Conservation (phyloP, 2,888 invertebrate species). For the Agrotis segetum region DNA sequence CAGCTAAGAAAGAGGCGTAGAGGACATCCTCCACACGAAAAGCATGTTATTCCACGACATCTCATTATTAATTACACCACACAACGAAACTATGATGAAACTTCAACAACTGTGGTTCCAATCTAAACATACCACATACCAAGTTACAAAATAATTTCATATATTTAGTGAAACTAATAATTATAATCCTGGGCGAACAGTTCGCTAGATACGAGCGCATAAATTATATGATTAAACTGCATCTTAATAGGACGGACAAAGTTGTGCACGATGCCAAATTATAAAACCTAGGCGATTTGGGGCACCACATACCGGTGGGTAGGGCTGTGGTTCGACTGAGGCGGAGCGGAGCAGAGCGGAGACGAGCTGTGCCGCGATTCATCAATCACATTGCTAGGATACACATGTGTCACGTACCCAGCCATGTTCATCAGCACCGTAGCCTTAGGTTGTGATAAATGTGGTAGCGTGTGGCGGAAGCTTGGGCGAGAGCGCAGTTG, state of each 20-base stretch:
- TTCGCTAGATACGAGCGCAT: conserved; percentile 32
- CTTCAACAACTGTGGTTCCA: conserved; percentile 7
- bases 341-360: too few species aligned
- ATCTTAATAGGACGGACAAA: conserved; percentile 63
- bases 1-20: too few species aligned
- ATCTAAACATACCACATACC: conserved; percentile 11
- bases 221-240: conserved; percentile 60
- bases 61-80: background rate
- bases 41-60: too few species aligned
- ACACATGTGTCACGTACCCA: too few species aligned
- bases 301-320: conserved; percentile 46
- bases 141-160: conserved; percentile 40
- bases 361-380: too few species aligned
- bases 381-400: too few species aligned
- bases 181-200: conserved; percentile 37
- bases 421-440: too few species aligned
- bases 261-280: conserved; percentile 62
- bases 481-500: too few species aligned
- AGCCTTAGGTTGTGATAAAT: too few species aligned
- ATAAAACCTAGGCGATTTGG: conserved; percentile 63
- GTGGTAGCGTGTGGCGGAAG: conserved; percentile 25
- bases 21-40: too few species aligned
- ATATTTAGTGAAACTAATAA: conserved; percentile 44
- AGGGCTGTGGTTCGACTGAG: conserved; percentile 36
- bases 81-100: background rate